Conservation (phyloP, 2,797 vertebrate genomes). For the Parotocinclus haroldoi region DNA sequence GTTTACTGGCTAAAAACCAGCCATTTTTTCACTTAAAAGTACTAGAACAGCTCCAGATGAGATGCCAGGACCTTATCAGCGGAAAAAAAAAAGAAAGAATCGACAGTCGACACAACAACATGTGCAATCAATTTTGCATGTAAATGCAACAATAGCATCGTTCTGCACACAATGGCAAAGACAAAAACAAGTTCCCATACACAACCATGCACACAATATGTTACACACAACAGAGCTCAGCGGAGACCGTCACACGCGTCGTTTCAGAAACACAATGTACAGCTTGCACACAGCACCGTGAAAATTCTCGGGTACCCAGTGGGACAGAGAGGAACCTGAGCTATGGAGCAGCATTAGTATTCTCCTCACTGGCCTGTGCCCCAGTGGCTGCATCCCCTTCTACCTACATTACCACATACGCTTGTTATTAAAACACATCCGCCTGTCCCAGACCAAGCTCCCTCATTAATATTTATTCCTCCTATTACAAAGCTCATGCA, state of each 20-base stretch:
- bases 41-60: too few relatives aligned
- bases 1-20: too few relatives aligned
- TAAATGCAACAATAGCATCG: slow-evolving; percentile 4
- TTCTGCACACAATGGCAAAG: slow-evolving; percentile 1
- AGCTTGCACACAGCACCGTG: too few relatives aligned
- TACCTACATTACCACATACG: slow-evolving; percentile 41
- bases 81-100: too few relatives aligned
- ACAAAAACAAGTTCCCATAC: too few relatives aligned
- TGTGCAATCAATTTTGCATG: slow-evolving; percentile 17
- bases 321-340: slow-evolving; percentile 9
- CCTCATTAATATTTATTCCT: slow-evolving; percentile 60
- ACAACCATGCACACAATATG: background rate
- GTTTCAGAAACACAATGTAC: too few relatives aligned
- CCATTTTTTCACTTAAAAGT: too few relatives aligned
- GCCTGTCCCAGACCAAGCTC: slow-evolving; percentile 25
- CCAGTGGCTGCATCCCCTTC: slow-evolving; percentile 26
- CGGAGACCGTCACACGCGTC: background rate
- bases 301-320: too few relatives aligned
- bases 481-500: slow-evolving; percentile 56
- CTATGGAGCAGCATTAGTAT: slow-evolving; percentile 46
- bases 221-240: background rate
- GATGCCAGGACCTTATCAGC: too few relatives aligned
- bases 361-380: slow-evolving; percentile 40
- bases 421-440: slow-evolving; percentile 55
- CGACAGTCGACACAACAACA: background rate